Base-by-base conservation (phyloP, 2,888 invertebrate species). In the Euspilapteryx auroguttella region DNA sequence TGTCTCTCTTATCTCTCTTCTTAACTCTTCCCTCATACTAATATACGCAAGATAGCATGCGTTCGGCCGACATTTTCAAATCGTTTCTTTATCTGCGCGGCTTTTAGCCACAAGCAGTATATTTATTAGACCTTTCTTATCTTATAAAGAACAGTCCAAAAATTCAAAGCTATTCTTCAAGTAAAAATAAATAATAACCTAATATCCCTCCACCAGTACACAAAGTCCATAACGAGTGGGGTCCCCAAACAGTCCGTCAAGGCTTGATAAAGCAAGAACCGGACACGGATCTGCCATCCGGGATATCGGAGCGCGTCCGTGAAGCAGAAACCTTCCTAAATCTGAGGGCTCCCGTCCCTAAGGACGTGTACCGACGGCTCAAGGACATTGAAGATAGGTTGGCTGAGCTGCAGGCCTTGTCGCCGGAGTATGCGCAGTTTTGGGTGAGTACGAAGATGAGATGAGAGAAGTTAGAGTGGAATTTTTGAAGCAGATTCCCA, bases 371-470 rank as follows among this genome's bases (percentile, higher is more conserved):
- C 45, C 61, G 65, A 32, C 68, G 91, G 15, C 56, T 92, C 4
- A 89, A 89, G 55, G 64, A 62, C 1, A 76, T 91, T 42, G 92
- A 93, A 55, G 82, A 90, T 43, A 79, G 83, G 36, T 79, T 93
- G 27, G 65, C 88, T 5, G 68, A 80, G 34, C 56, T 92, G 32
- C 87, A 92, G 55, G 79, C 88, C 1, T 54, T 87, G 29, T 91
- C 90, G 21, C 91, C 91, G 1, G 92, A 92, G 55, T 92, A 92
- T 47, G 79, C 82, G 13, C 79, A 83, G 39, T 85, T 86, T 57
- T 78, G 81, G 75, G 83, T 82, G 61, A 54, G 29, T 27, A 2
- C 4, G 4, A 7, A 12, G 4, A 7, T n/a, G 14, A 25, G n/a
- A n/a, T n/a, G n/a, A n/a, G n/a, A n/a, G n/a, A n/a, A n/a, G n/a